Conservation (phyloP, 2,797 vertebrate genomes). For the Morus bassanus region DNA sequence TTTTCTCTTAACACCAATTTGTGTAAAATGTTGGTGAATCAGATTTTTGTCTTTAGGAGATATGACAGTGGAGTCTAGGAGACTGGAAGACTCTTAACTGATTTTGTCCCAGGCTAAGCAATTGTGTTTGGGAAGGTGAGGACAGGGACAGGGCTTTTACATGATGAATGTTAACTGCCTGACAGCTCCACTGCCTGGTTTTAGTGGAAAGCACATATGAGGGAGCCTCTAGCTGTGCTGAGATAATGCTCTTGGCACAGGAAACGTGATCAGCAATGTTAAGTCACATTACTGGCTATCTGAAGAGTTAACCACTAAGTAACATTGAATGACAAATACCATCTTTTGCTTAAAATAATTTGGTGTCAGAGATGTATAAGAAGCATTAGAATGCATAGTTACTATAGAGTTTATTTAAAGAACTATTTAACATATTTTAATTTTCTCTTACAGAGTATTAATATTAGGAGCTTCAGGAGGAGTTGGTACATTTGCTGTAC, state of each 20-base stretch:
- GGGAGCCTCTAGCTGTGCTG: not conserved
- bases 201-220: not conserved
- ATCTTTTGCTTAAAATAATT: not conserved
- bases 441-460: constrained; percentile 81
- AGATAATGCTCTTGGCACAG: not conserved
- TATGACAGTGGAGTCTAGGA: not conserved
- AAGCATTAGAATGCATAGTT: not conserved
- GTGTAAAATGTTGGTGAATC: not conserved
- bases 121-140: not conserved
- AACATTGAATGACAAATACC: not conserved
- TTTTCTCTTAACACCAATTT: not conserved
- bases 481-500: constrained; percentile 93
- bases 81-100: not conserved
- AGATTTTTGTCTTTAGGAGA: not conserved
- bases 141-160: not conserved
- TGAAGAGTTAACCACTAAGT: not conserved
- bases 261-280: not conserved
- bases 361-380: not conserved
- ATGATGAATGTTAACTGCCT: not conserved
- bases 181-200: not conserved
- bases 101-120: not conserved
- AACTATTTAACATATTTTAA: constrained; percentile 10
- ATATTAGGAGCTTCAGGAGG: constrained; percentile 95
- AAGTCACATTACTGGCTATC: not conserved
- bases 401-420: not conserved